Evolutionary conservation across 2,888 invertebrate genomes (phyloP), one percentile per base, ranked within the genome.

Genomic region (Sinelater perroti): DNA sequence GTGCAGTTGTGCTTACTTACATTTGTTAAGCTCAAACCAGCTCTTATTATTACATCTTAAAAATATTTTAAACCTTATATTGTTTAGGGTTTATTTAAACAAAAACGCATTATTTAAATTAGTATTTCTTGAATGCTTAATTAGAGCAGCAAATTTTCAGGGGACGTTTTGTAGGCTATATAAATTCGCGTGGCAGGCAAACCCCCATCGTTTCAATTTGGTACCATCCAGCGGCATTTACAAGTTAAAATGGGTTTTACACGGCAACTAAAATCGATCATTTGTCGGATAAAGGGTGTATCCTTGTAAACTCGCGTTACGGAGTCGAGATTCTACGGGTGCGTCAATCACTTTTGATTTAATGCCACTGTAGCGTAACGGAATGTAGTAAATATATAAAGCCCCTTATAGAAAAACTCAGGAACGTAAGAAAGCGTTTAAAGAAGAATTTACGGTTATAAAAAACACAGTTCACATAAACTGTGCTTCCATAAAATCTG

Each of bases 131-230:
- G n/a, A n/a, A n/a, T n/a, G n/a, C n/a, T n/a, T n/a, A n/a, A n/a
- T n/a, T n/a, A n/a, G n/a, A n/a, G n/a, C n/a, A n/a, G n/a, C n/a
- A n/a, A n/a, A n/a, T n/a, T n/a, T 38, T 49, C 18, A n/a, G 38
- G 17, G 28, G 36, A 49, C 49, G 38, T 36, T 49, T 46, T 17
- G 26, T 26, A 17, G 24, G 26, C n/a, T 31, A 14, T 26, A 33
- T 36, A 49, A 49, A 38, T 28, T 49, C 38, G 21, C 49, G 49
- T 49, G 49, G 18, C 49, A 49, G 36, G 36, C 28, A 36, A 49
- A 36, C 38, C 38, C 30, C 38, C 38, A 49, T 49, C n/a, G 38
- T 49, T 49, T 36, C 49, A 49, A 49, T 49, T 49, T 17, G 7
- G 17, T 26, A 17, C 14, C 17, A 7, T 20, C 14, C 16, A 36